phyloP scores from a whole-genome alignment of 2,113 vertebrate species.

The Aix galericulata region DNA sequence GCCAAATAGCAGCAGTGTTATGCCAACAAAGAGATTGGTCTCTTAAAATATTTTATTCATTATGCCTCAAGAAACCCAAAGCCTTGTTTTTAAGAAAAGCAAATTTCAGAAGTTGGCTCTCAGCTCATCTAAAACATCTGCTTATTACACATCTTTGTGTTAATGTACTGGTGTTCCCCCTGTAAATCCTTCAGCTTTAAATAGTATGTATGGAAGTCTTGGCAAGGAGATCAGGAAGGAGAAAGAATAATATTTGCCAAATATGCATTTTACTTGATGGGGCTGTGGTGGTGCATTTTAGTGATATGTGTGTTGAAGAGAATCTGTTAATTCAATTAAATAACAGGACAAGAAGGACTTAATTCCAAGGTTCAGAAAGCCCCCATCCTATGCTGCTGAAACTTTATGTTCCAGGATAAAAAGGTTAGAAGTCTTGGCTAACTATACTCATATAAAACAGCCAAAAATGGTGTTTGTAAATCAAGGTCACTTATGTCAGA shows the following conservation, averaged over 20 bases:
- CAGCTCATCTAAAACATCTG: constrained; percentile 66
- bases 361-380: constrained; percentile 12
- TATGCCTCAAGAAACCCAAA: constrained; percentile 51
- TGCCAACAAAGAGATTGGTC: constrained; percentile 54
- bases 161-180: constrained; percentile 49
- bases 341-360: constrained; percentile 10
- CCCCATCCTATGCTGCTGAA: not conserved
- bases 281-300: constrained; percentile 14
- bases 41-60: constrained; percentile 69
- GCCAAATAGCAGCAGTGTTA: constrained; percentile 61
- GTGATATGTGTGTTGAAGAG: constrained; percentile 3
- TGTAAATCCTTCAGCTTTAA: constrained; percentile 62
- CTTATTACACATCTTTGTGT: constrained; percentile 53
- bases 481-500: constrained; percentile 60
- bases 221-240: constrained; percentile 48
- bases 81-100: constrained; percentile 24
- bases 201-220: constrained; percentile 49
- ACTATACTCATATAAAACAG: not conserved
- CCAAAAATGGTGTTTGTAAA: constrained; percentile 35
- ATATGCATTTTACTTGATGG: constrained; percentile 33
- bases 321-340: constrained; percentile 36
- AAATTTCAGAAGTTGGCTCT: constrained; percentile 8
- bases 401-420: constrained; percentile 14
- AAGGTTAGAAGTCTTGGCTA: not conserved
- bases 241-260: constrained; percentile 3